Conservation (phyloP, 1,140 invertebrate genomes). For the Anastrepha ludens region DNA sequence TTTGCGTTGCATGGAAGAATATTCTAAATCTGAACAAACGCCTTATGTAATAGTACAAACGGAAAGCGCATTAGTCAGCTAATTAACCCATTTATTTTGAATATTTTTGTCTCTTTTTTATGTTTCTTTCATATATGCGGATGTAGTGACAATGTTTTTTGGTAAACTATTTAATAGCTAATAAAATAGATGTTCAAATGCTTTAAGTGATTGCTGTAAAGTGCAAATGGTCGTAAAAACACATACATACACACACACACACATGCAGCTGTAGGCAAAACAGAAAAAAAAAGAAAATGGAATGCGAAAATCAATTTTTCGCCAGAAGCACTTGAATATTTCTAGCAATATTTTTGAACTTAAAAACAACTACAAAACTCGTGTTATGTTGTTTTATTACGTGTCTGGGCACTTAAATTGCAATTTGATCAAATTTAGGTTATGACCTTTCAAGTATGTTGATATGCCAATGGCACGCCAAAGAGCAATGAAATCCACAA, state of each 20-base stretch:
- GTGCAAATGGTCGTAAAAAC: neutral
- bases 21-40: too few relatives aligned
- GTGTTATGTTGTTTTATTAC: neutral
- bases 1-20: too few relatives aligned
- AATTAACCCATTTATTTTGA: too few relatives aligned
- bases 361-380: too few relatives aligned
- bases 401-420: neutral
- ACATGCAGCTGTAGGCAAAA: neutral
- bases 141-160: neutral
- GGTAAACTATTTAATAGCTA: constrained; percentile 4
- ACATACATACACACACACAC: neutral
- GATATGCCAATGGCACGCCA: neutral
- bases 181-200: neutral
- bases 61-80: too few relatives aligned
- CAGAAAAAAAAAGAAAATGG: neutral
- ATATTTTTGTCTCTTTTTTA: too few relatives aligned
- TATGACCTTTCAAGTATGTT: neutral
- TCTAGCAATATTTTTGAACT: neutral
- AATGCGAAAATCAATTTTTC: neutral
- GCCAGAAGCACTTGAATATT: constrained; percentile 9
- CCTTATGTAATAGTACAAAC: too few relatives aligned
- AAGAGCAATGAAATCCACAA: neutral
- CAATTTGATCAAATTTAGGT: constrained; percentile 27
- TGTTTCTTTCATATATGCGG: too few relatives aligned
- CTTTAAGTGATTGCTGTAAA: neutral